These are phyloP conservation scores for Ambastaia sidthimunki DNA, from an alignment of 2,797 vertebrate genomes.

Conservation along the genomic window DNA sequence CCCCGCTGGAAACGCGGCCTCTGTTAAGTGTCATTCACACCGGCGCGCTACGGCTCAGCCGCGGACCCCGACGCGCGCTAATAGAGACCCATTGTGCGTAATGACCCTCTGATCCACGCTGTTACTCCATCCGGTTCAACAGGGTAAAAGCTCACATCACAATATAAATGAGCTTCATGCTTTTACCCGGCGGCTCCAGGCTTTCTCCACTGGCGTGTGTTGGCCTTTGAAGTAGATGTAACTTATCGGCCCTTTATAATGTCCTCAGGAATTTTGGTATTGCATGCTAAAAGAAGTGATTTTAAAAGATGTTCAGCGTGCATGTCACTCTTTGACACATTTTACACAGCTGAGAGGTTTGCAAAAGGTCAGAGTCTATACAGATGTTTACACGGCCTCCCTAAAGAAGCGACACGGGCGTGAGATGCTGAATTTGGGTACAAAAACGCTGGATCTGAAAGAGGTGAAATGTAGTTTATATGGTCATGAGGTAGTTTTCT, in stretches of 20 bases:
- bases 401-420: neutral
- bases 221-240: slow-evolving; percentile 54
- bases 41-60: slow-evolving; percentile 28
- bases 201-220: slow-evolving; percentile 35
- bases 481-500: slow-evolving; percentile 18
- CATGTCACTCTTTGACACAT: slow-evolving; percentile 9
- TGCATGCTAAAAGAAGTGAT: slow-evolving; percentile 17
- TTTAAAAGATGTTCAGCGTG: slow-evolving; percentile 33
- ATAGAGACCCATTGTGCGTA: slow-evolving; percentile 76
- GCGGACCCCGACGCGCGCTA: slow-evolving; percentile 55
- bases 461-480: neutral
- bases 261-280: slow-evolving; percentile 25
- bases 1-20: slow-evolving; percentile 66
- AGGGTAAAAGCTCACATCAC: slow-evolving; percentile 70
- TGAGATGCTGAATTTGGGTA: slow-evolving; percentile 15
- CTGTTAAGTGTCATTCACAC: slow-evolving; percentile 76
- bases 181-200: slow-evolving; percentile 31
- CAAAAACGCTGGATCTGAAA: neutral
- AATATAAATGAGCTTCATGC: slow-evolving; percentile 57
- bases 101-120: slow-evolving; percentile 71
- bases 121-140: slow-evolving; percentile 74
- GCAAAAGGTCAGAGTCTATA: neutral
- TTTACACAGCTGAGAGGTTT: slow-evolving; percentile 15
- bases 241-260: slow-evolving; percentile 38
- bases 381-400: slow-evolving; percentile 1